A percentile compares a stretch with the other conserved stretches of the same genome.
Conservation (phyloP, 2,888 invertebrate species). For the Agonopterix arenella region DNA sequence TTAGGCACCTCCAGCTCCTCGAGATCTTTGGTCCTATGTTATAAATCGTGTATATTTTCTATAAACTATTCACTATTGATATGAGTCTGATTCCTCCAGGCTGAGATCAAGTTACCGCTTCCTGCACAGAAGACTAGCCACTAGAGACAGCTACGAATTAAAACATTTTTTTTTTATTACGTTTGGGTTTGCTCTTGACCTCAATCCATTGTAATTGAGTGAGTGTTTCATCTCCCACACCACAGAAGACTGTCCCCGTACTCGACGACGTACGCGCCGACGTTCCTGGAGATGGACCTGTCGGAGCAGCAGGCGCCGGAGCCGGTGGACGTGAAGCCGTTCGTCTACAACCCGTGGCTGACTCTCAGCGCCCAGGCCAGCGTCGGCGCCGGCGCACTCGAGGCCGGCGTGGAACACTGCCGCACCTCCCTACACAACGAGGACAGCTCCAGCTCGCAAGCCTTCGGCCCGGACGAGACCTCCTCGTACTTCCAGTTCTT, state of each 20-base stretch:
- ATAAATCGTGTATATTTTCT: no score
- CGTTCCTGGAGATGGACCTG: slow-evolving; percentile 30
- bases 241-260: slow-evolving; percentile 38
- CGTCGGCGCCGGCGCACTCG: slow-evolving; percentile 8
- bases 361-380: slow-evolving; percentile 11
- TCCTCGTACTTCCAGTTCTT: slow-evolving; percentile 64
- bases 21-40: no score
- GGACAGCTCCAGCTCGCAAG: slow-evolving; percentile 29
- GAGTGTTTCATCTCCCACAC: slow-evolving; percentile 11
- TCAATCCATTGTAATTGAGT: no score
- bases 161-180: no score
- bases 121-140: no score
- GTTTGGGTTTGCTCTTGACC: no score
- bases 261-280: slow-evolving; percentile 30
- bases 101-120: no score
- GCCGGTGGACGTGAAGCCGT: slow-evolving; percentile 21
- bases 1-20: no score
- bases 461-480: slow-evolving; percentile 52
- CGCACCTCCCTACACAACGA: slow-evolving; percentile 21
- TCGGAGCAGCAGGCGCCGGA: slow-evolving; percentile 8
- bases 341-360: slow-evolving; percentile 24
- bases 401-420: slow-evolving; percentile 8
- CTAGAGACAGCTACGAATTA: no score
- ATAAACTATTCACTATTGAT: no score
- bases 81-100: no score